Percentiles rank a stretch among this genome's conserved stretches.
These are phyloP conservation scores for Amblyraja radiata DNA, from an alignment of 2,797 vertebrate species.

Conservation along the genomic window DNA sequence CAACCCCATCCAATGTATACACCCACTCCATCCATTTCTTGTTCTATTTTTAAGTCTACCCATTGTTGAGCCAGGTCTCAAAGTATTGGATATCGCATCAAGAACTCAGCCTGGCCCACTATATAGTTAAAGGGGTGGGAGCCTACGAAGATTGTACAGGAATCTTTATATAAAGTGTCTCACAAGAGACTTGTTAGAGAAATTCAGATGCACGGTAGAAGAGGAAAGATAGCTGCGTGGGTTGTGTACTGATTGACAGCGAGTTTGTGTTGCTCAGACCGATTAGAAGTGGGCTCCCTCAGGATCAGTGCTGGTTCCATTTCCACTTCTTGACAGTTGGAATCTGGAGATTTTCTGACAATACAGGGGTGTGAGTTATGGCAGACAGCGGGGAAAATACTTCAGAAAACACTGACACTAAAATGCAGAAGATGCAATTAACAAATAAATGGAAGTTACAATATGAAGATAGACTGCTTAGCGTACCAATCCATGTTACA, in stretches of 20 bases:
- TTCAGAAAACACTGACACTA: neutral
- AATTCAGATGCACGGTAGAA: neutral
- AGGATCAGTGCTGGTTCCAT: neutral
- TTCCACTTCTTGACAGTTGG: neutral
- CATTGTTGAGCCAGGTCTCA: neutral
- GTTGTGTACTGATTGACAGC: neutral
- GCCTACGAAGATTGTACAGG: neutral
- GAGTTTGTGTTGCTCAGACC: neutral
- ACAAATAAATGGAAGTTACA: neutral
- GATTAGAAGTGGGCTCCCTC: neutral
- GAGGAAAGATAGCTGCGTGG: neutral
- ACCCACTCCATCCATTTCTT: too few species aligned
- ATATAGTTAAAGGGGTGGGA: neutral
- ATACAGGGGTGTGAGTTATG: neutral
- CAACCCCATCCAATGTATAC: too few species aligned
- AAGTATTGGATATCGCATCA: neutral
- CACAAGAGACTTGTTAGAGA: neutral
- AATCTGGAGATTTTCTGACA: neutral
- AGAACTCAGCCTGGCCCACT: neutral
- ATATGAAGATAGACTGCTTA: neutral
- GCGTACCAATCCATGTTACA: neutral
- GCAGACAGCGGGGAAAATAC: neutral
- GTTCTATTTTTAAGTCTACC: too few species aligned
- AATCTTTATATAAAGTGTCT: neutral
- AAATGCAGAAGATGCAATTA: neutral